Percentiles rank a stretch among this genome's conserved stretches.
Evolutionary conservation across 1,140 invertebrate species (phyloP).

Genomic region (Drosophila melanica): DNA sequence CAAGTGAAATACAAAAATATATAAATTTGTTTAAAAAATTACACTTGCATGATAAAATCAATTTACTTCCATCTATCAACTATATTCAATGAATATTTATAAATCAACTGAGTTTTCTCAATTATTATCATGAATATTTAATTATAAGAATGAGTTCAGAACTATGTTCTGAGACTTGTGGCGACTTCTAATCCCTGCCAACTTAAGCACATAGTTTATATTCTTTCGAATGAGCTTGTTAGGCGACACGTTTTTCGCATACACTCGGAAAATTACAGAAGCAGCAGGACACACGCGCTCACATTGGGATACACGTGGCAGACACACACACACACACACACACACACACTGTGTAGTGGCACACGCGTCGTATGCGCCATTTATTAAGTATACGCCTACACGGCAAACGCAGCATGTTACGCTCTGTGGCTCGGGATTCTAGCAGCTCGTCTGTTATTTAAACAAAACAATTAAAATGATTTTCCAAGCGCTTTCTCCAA

Average conservation of each 20-base stretch:
- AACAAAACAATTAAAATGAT: constrained; percentile 81
- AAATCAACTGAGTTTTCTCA: too few species aligned
- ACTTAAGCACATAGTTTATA: constrained; percentile 14
- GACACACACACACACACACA: constrained; percentile 12
- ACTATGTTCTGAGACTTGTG: background rate
- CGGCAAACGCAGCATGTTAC: constrained; percentile 39
- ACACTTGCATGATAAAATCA: too few species aligned
- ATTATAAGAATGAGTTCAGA: background rate
- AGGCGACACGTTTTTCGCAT: constrained; percentile 1
- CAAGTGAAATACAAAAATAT: too few species aligned
- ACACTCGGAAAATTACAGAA: constrained; percentile 14
- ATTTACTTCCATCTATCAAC: background rate
- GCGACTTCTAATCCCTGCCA: background rate
- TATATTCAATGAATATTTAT: too few species aligned
- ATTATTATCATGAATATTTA: too few species aligned
- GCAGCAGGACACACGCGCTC: background rate
- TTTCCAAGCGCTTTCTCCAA: constrained; percentile 53
- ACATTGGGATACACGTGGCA: constrained; percentile 31
- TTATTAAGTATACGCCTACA: constrained; percentile 75
- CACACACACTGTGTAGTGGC: constrained; percentile 1
- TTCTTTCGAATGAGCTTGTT: background rate
- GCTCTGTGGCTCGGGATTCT: constrained; percentile 13
- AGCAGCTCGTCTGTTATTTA: constrained; percentile 65
- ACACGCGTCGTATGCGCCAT: constrained; percentile 52
- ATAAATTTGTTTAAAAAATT: too few species aligned